A percentile compares a stretch with the other conserved stretches of the same genome.
These are phyloP conservation scores for Stomorhina lunata DNA, from an alignment of 2,888 invertebrate species.

Conservation along the genomic window DNA sequence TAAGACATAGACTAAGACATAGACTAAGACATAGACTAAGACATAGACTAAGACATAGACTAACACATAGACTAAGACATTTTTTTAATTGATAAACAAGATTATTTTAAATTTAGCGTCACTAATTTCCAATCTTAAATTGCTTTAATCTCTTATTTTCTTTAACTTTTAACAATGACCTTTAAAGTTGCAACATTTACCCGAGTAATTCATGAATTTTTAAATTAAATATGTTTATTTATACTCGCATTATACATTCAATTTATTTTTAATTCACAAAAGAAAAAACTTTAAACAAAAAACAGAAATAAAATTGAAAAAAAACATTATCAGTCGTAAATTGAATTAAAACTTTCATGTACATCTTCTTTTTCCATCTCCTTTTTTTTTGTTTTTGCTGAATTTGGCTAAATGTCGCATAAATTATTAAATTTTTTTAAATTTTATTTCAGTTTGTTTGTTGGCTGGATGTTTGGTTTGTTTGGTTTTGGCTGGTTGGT, in stretches of 20 bases:
- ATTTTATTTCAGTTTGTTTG: not conserved
- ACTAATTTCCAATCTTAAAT: no score
- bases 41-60: no score
- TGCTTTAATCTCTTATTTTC: not conserved
- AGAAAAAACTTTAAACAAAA: not conserved
- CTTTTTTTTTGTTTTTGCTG: constrained; percentile 3
- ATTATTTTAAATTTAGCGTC: no score
- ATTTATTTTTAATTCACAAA: constrained; percentile 20
- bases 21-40: no score
- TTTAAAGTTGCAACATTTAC: not conserved
- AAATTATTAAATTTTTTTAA: constrained; percentile 35
- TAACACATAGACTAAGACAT: no score
- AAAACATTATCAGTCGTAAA: constrained; percentile 13
- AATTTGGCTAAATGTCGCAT: constrained; percentile 19
- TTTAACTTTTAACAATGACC: not conserved
- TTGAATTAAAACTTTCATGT: constrained; percentile 52
- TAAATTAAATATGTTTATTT: not conserved
- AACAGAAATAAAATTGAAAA: constrained; percentile 4
- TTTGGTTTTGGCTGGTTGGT: not conserved
- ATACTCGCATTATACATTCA: not conserved
- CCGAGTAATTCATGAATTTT: not conserved
- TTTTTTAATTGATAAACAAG: no score
- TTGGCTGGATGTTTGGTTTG: not conserved
- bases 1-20: no score
- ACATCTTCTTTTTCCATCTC: not conserved